These are phyloP conservation scores for Alethe castanea DNA, from an alignment of 2,113 vertebrate species.

Conservation along the genomic window DNA sequence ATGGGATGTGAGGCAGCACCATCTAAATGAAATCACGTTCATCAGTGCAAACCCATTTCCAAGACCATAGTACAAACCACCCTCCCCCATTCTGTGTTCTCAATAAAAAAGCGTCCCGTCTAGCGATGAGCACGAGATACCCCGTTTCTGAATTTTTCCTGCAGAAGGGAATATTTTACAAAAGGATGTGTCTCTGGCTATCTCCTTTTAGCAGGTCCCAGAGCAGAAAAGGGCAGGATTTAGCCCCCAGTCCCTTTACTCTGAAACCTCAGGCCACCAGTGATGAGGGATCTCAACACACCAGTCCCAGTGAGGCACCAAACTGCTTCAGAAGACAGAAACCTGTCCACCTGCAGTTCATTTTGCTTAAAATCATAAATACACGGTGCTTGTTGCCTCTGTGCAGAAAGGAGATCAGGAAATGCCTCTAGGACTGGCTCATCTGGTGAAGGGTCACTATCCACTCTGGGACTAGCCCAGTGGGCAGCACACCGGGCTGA, in stretches of 20 bases:
- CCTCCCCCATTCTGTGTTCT: not conserved
- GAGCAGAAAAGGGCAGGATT: not conserved
- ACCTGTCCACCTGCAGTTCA: too few relatives aligned
- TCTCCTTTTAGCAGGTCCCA: not conserved
- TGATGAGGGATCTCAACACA: not conserved
- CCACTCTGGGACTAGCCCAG: fast-evolving
- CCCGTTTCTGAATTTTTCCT: not conserved
- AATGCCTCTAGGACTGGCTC: too few relatives aligned
- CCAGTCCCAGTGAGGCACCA: not conserved
- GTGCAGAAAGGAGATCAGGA: not conserved
- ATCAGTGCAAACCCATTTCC: not conserved
- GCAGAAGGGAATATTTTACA: not conserved
- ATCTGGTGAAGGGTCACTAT: fast-evolving
- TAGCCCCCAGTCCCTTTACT: too few relatives aligned
- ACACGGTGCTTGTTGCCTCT: not conserved
- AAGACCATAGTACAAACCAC: not conserved
- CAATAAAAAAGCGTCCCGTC: not conserved
- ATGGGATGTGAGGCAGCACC: not conserved
- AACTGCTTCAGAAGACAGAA: not conserved
- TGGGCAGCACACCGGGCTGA: fast-evolving
- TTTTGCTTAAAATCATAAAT: not conserved
- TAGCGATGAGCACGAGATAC: not conserved
- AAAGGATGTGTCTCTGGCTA: not conserved
- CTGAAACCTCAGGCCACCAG: not conserved
- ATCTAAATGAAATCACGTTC: not conserved